A percentile compares a stretch with the other conserved stretches of the same genome.
Evolutionary conservation across 23 tunicate species (phyloP).

Genomic region (Phallusia fumigata): DNA sequence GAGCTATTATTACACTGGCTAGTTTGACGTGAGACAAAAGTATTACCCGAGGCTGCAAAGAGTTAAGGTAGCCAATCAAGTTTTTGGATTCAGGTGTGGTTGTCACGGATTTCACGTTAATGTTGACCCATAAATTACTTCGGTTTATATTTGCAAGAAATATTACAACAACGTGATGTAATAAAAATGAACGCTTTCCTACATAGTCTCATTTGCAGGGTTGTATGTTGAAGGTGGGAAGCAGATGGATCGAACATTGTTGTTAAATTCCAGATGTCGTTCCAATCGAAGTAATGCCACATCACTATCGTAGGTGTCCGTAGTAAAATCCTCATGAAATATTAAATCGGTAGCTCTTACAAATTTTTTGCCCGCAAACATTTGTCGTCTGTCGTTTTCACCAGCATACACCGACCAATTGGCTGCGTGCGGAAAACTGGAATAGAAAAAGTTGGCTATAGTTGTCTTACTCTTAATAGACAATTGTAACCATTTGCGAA

Average conservation of each 20-base stretch:
- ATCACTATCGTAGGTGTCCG: constrained; percentile 66
- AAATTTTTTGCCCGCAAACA: constrained; percentile 26
- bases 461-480: too few relatives aligned
- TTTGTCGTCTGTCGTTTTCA: constrained; percentile 17
- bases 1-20: too few relatives aligned
- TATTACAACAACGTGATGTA: neutral
- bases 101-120: too few relatives aligned
- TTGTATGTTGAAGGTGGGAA: constrained; percentile 32
- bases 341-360: constrained; percentile 44
- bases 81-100: too few relatives aligned
- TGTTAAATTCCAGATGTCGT: constrained; percentile 21
- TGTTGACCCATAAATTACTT: too few relatives aligned
- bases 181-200: neutral
- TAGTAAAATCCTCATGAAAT: constrained; percentile 33
- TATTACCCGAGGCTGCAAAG: too few relatives aligned
- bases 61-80: too few relatives aligned
- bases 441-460: neutral
- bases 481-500: too few relatives aligned
- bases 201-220: constrained; percentile 8
- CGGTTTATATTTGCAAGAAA: too few relatives aligned
- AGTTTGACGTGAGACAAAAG: too few relatives aligned
- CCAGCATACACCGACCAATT: constrained; percentile 82
- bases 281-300: constrained; percentile 67
- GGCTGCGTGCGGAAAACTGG: constrained; percentile 38
- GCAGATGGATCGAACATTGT: constrained; percentile 50